Conservation (phyloP, 1,140 invertebrate genomes). For the Philaenus spumarius region DNA sequence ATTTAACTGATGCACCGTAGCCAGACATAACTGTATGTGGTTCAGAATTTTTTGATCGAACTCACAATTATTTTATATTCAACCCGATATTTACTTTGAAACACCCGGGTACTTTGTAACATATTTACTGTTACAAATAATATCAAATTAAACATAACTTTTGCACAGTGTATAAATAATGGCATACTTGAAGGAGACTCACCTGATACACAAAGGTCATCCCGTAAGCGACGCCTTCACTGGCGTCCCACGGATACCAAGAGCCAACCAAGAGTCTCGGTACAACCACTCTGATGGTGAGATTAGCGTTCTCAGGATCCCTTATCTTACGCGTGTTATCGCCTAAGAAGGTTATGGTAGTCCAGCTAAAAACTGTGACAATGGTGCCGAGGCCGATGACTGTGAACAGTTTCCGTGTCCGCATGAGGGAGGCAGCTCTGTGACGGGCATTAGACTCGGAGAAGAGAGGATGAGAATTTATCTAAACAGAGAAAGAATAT, state of each 20-base stretch:
- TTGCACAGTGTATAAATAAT: no score
- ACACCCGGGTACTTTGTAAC: no score
- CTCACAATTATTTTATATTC: no score
- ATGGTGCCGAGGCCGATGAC: constrained; percentile 55
- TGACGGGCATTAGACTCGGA: constrained; percentile 72
- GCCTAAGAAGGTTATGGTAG: constrained; percentile 66
- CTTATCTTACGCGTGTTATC: constrained; percentile 58
- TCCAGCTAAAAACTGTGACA: constrained; percentile 49
- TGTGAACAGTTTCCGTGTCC: constrained; percentile 64
- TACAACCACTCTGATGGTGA: constrained; percentile 56
- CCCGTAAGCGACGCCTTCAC: constrained; percentile 54
- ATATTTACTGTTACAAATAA: no score
- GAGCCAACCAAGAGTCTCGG: constrained; percentile 65
- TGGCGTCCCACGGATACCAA: constrained; percentile 66
- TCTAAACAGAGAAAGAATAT: constrained; percentile 31
- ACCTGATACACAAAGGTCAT: constrained; percentile 60
- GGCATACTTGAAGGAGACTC: no score
- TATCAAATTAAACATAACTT: no score
- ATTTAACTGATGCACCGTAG: no score
- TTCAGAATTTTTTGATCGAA: no score
- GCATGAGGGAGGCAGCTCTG: constrained; percentile 63
- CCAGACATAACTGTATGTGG: no score
- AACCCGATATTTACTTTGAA: no score
- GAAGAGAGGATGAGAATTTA: constrained; percentile 73
- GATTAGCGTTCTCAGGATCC: constrained; percentile 61